Conservation (phyloP, 2,888 invertebrate species). For the Eudemis profundana region DNA sequence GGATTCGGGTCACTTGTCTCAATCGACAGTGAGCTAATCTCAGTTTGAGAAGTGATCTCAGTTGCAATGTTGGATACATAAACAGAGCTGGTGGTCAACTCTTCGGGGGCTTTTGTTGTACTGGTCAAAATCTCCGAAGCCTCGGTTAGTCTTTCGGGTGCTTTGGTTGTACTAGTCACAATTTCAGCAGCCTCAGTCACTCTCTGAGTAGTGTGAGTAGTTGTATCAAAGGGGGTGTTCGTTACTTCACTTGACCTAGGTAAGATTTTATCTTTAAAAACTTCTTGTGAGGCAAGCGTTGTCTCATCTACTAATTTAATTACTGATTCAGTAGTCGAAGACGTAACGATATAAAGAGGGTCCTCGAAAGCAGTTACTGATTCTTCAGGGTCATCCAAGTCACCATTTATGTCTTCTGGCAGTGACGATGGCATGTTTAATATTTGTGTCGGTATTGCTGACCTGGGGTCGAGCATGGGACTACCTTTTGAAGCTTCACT, state of each 20-base stretch:
- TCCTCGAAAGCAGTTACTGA: constrained; percentile 46
- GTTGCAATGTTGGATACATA: constrained; percentile 66
- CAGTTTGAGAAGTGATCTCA: constrained; percentile 75
- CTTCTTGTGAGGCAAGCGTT: constrained; percentile 40
- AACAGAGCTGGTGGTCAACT: constrained; percentile 61
- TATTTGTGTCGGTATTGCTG: constrained; percentile 74
- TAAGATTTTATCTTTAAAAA: constrained; percentile 35
- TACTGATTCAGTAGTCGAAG: constrained; percentile 45
- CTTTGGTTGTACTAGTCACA: constrained; percentile 49
- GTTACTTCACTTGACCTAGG: constrained; percentile 43
- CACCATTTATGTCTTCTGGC: constrained; percentile 63
- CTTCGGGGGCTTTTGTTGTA: constrained; percentile 54
- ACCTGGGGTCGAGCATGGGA: constrained; percentile 71
- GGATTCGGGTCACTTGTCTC: constrained; percentile 80
- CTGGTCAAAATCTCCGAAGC: constrained; percentile 44
- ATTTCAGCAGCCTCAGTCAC: constrained; percentile 4
- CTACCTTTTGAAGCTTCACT: constrained; percentile 59
- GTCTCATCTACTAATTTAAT: constrained; percentile 49
- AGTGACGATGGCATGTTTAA: constrained; percentile 63
- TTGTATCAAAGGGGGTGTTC: constrained; percentile 46
- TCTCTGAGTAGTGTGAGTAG: constrained; percentile 23
- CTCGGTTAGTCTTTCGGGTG: constrained; percentile 48
- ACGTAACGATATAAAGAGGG: constrained; percentile 32
- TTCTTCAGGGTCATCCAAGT: constrained; percentile 58
- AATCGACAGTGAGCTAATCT: constrained; percentile 75